Evolutionary conservation across 2,113 vertebrate species (phyloP), one percentile per base, ranked within the genome.

Genomic region (Gallinago jamesoni): DNA sequence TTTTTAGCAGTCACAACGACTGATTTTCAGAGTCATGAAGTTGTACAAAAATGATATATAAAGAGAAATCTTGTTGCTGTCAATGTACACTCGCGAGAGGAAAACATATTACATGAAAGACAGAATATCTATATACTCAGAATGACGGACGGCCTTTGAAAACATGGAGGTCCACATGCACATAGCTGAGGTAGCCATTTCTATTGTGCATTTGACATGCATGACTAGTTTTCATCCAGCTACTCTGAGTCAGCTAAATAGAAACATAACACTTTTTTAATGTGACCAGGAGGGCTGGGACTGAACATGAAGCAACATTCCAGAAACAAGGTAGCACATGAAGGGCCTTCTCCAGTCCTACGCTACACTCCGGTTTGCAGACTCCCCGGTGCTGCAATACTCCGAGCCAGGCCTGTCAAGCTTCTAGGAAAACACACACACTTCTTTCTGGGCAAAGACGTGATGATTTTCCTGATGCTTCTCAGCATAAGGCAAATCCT

Each of bases 331-430:
- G 30, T 1, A 55, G 16, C 64, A 79, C 79, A 72, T 7, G 45
- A 47, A 64, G 2, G 3, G 0, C 4, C 9, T 66, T 45, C 7
- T 53, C 10, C 13, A 39, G 2, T 31, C 60, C 7, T 23, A 0
- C 11, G 3, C 3, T 31, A 27, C 35, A 76, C 3, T 5, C 4
- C 22, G 12, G 48, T 30, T 16, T 25, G 10, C 1, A 2, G 18
- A 25, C 7, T 28, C 0, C 0, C 1, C 11, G 7, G 1, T 4
- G 11, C 12, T 60, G 7, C 1, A 28, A 5, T 13, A 43, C 0
- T 4, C 15, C 14, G 6, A 47, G 1, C 10, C 3, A 8, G 6
- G 16, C 2, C 10, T 4, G 66, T 4, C 0, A 12, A 50, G 5
- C 3, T 35, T 37, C 5, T 4, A 33, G 4, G 23, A 56, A 60